These are phyloP conservation scores for Nibea coibor DNA, from an alignment of 2,113 vertebrate species.

Conservation along the genomic window DNA sequence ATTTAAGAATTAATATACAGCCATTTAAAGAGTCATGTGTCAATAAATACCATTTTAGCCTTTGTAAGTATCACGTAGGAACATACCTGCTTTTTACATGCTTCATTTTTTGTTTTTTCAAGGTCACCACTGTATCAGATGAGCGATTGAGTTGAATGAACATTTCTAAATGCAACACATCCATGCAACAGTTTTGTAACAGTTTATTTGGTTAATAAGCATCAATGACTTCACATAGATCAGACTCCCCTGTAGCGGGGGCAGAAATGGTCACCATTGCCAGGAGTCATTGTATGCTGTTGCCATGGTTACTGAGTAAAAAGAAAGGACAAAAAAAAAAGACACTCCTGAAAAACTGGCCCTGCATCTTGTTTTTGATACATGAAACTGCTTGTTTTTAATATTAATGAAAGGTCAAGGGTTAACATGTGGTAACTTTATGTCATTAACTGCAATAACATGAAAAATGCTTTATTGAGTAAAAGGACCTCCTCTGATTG, in stretches of 20 bases:
- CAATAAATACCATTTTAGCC: slow-evolving; percentile 80
- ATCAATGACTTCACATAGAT: slow-evolving; percentile 20
- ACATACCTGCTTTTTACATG: slow-evolving; percentile 28
- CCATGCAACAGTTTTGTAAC: slow-evolving; percentile 29
- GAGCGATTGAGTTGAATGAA: slow-evolving; percentile 17
- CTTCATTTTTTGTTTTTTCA: not conserved
- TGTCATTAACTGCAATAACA: slow-evolving; percentile 71
- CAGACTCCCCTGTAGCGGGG: slow-evolving; percentile 1
- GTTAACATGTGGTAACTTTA: slow-evolving; percentile 30
- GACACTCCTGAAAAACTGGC: not conserved
- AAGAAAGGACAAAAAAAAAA: not conserved
- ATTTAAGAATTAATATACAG: slow-evolving; percentile 57
- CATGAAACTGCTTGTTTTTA: slow-evolving; percentile 36
- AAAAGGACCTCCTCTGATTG: slow-evolving; percentile 37
- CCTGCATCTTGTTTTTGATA: slow-evolving; percentile 46
- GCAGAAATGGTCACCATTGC: not conserved
- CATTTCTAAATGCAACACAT: slow-evolving; percentile 65
- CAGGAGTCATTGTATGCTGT: slow-evolving; percentile 45
- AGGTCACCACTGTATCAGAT: slow-evolving; percentile 38
- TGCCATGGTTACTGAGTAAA: slow-evolving; percentile 36
- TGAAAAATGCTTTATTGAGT: slow-evolving; percentile 56
- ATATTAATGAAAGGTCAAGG: slow-evolving; percentile 47
- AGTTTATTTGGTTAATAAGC: slow-evolving; percentile 2
- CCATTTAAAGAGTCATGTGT: slow-evolving; percentile 74
- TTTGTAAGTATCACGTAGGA: slow-evolving; percentile 65